phyloP scores from a whole-genome alignment of 1,140 invertebrate genomes.

The Amyelois transitella region DNA sequence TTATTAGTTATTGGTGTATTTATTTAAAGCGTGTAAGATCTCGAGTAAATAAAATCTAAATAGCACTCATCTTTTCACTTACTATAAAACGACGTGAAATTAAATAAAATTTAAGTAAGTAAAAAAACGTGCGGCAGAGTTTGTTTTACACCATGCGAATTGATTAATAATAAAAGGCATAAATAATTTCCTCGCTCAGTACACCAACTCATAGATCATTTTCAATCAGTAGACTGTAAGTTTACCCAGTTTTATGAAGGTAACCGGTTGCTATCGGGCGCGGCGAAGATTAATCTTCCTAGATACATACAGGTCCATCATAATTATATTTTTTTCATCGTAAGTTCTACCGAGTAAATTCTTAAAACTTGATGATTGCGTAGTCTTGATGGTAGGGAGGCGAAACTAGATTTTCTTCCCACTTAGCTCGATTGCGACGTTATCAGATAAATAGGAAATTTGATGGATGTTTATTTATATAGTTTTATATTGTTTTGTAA shows the following conservation, averaged over 20 bases:
- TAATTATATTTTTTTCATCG: not conserved
- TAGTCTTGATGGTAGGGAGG: not conserved
- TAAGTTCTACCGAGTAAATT: not conserved
- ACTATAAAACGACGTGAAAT: too few relatives aligned
- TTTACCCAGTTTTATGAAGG: not conserved
- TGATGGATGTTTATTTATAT: not conserved
- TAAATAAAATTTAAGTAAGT: too few relatives aligned
- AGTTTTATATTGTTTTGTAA: too few relatives aligned
- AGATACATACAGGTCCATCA: conserved; percentile 1
- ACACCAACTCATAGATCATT: not conserved
- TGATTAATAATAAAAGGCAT: too few relatives aligned
- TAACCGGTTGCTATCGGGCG: conserved; percentile 3
- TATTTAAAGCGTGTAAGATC: too few relatives aligned
- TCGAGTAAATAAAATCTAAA: too few relatives aligned
- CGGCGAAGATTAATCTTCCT: not conserved
- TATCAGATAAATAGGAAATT: not conserved
- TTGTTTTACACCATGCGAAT: too few relatives aligned
- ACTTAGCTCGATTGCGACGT: not conserved
- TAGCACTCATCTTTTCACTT: too few relatives aligned
- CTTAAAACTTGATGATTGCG: not conserved
- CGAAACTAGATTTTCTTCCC: not conserved
- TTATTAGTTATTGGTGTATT: too few relatives aligned
- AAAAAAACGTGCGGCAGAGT: too few relatives aligned
- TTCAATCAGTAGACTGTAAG: not conserved
- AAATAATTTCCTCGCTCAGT: not conserved